A percentile compares a stretch with the other conserved stretches of the same genome.
phyloP scores from a whole-genome alignment of 2,797 vertebrate species.

The Lagorchestes hirsutus region DNA sequence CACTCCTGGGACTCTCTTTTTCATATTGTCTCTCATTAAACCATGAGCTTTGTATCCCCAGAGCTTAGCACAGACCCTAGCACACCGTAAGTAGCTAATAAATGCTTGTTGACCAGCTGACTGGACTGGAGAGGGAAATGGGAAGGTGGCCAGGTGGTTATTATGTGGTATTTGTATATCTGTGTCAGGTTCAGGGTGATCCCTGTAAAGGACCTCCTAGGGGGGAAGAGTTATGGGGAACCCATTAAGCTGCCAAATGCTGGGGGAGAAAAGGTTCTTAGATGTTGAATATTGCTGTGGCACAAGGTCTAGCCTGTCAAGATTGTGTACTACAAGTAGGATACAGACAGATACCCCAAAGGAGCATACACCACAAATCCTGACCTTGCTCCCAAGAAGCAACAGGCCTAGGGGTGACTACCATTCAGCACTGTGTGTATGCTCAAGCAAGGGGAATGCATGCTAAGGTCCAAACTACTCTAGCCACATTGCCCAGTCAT shows the following conservation, averaged over 20 bases:
- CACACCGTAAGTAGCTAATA: background rate
- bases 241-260: background rate
- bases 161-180: background rate
- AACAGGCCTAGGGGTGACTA: background rate
- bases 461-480: background rate
- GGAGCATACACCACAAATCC: background rate
- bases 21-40: background rate
- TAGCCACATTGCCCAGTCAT: background rate
- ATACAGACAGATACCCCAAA: background rate
- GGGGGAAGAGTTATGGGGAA: background rate
- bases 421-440: background rate
- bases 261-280: background rate
- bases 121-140: background rate
- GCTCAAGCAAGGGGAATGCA: background rate
- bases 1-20: background rate
- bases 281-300: background rate
- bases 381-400: background rate
- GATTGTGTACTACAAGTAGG: background rate
- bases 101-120: background rate
- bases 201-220: background rate
- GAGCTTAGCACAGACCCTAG: background rate
- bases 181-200: background rate
- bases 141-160: background rate
- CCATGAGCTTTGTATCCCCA: background rate
- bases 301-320: background rate